Percentiles rank a stretch among this genome's conserved stretches.
Conservation (phyloP, 2,113 vertebrate species). For the Rhegmatorhina hoffmannsi region DNA sequence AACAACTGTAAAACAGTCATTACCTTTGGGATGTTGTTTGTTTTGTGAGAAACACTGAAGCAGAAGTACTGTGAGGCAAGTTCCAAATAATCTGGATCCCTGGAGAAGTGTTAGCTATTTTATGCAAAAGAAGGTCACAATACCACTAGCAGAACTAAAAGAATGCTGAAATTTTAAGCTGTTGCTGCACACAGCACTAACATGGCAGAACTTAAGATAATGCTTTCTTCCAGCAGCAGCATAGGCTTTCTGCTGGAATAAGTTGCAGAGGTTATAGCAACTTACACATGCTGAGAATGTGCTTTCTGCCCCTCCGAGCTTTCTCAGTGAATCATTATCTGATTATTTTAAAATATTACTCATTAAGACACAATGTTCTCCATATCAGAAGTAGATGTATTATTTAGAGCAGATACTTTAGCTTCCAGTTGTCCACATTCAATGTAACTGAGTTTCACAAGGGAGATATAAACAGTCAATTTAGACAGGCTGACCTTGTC, state of each 20-base stretch:
- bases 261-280: not conserved
- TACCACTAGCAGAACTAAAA: not conserved
- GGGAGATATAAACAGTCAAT: not conserved
- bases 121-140: not conserved
- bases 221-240: not conserved
- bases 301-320: not conserved
- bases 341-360: not conserved
- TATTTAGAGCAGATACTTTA: not conserved
- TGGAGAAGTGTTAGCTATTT: not conserved
- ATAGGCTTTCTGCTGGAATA: not conserved
- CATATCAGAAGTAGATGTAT: not conserved
- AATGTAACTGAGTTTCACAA: not conserved
- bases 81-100: not conserved
- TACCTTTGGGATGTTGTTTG: constrained; percentile 63
- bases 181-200: not conserved
- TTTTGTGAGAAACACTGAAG: constrained; percentile 63
- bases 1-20: constrained; percentile 24
- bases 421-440: not conserved
- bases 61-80: constrained; percentile 46
- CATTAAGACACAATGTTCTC: not conserved
- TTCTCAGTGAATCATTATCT: not conserved
- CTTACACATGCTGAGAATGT: not conserved
- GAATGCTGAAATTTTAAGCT: not conserved
- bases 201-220: not conserved
- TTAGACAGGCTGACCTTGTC: not conserved